A percentile compares a stretch with the other conserved stretches of the same genome.
Conservation (phyloP, 1,140 invertebrate genomes). For the Ctenoplectra terminalis region DNA sequence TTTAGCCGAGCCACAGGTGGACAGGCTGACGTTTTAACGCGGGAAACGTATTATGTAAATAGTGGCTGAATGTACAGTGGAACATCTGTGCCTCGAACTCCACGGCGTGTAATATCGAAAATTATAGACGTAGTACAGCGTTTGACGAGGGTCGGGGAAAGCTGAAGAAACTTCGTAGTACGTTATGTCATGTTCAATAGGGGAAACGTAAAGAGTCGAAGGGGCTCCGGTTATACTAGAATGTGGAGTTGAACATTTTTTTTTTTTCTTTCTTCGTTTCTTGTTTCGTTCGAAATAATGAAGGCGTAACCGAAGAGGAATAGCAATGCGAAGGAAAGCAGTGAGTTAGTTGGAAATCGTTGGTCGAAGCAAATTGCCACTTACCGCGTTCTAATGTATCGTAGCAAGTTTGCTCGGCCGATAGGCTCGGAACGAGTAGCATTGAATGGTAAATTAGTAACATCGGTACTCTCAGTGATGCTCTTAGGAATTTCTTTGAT, state of each 20-base stretch:
- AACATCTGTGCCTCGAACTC: conserved; percentile 6
- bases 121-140: conserved; percentile 26
- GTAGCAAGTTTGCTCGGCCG: not conserved
- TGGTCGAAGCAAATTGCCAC: not conserved
- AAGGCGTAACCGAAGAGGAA: conserved; percentile 39
- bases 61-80: not conserved
- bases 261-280: no score
- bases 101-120: conserved; percentile 17
- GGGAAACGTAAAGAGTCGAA: conserved; percentile 18
- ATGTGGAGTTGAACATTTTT: no score
- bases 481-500: no score
- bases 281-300: conserved; percentile 34
- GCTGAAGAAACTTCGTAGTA: conserved; percentile 25
- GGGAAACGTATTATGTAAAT: conserved; percentile 31
- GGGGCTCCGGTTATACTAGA: conserved; percentile 19
- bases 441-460: no score
- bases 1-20: not conserved
- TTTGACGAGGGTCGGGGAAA: conserved; percentile 53
- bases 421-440: not conserved
- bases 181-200: conserved; percentile 42
- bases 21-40: not conserved
- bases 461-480: no score
- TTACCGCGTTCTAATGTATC: not conserved
- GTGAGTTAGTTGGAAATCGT: not conserved
- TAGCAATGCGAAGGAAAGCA: conserved; percentile 27